Evolutionary conservation across 1,140 invertebrate species (phyloP).

Genomic region (Drosophila jambulina): DNA sequence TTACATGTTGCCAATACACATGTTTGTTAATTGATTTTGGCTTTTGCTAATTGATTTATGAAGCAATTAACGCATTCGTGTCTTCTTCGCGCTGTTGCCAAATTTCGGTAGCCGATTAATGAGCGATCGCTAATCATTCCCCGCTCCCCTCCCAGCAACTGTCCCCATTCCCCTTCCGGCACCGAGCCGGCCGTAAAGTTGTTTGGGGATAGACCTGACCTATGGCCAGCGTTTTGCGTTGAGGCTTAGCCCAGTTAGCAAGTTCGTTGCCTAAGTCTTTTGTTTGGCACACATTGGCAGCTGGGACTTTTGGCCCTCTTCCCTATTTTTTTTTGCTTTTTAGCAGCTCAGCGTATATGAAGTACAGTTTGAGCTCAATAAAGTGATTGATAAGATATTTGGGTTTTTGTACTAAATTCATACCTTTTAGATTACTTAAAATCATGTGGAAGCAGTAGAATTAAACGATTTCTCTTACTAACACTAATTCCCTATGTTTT

Average conservation of each 20-base stretch:
- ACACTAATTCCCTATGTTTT: neutral
- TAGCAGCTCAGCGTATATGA: neutral
- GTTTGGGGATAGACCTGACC: slow-evolving; percentile 40
- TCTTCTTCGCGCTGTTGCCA: slow-evolving; percentile 41
- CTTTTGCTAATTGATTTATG: slow-evolving; percentile 37
- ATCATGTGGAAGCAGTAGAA: neutral
- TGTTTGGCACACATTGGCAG: slow-evolving; percentile 45
- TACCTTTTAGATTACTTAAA: neutral
- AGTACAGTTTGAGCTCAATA: neutral
- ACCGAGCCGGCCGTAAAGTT: neutral
- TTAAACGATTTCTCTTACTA: neutral
- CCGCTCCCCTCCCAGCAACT: too few relatives aligned
- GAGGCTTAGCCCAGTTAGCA: slow-evolving; percentile 56
- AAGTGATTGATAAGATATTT: neutral
- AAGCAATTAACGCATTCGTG: slow-evolving; percentile 32
- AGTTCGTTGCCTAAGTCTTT: slow-evolving; percentile 80
- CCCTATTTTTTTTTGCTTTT: slow-evolving; percentile 3
- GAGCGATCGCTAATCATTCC: slow-evolving; percentile 55
- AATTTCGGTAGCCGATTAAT: slow-evolving; percentile 66
- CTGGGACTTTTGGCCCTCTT: slow-evolving; percentile 3
- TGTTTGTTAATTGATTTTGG: slow-evolving; percentile 11
- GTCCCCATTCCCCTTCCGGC: neutral
- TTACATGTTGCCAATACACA: neutral
- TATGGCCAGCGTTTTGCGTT: slow-evolving; percentile 40
- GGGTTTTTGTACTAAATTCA: too few relatives aligned